phyloP scores from a whole-genome alignment of 2,888 invertebrate genomes.

The Ectemnius continuus region DNA sequence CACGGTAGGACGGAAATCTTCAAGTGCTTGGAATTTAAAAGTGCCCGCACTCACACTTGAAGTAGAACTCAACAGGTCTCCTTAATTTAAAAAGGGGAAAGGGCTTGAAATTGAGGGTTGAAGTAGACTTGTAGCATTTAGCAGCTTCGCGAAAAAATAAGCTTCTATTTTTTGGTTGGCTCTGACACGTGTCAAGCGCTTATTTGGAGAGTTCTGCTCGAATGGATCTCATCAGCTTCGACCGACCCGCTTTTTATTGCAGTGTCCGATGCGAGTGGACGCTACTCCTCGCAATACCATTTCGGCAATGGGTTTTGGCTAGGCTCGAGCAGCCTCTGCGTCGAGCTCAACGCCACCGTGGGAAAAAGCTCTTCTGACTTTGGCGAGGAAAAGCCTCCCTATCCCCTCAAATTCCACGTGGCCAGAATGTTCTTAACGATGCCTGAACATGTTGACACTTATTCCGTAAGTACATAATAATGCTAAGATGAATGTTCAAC shows the following conservation, averaged over 20 bases:
- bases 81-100: too few relatives aligned
- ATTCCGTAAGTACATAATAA: slow-evolving; percentile 76
- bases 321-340: slow-evolving; percentile 85
- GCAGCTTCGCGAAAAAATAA: too few relatives aligned
- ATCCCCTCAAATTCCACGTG: slow-evolving; percentile 82
- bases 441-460: slow-evolving; percentile 79
- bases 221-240: too few relatives aligned
- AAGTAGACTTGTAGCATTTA: too few relatives aligned
- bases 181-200: too few relatives aligned
- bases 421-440: slow-evolving; percentile 81
- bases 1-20: too few relatives aligned
- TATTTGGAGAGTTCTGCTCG: too few relatives aligned
- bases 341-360: slow-evolving; percentile 82
- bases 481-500: neutral
- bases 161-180: too few relatives aligned
- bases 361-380: slow-evolving; percentile 74
- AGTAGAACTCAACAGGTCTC: too few relatives aligned
- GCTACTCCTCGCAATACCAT: slow-evolving; percentile 87
- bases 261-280: slow-evolving; percentile 91
- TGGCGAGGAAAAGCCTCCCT: slow-evolving; percentile 81
- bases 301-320: slow-evolving; percentile 92
- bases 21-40: too few relatives aligned
- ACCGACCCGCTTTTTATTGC: slow-evolving; percentile 40
- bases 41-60: too few relatives aligned
- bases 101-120: too few relatives aligned